Conservation (phyloP, 1,140 invertebrate genomes). For the Acromyrmex echinatior region DNA sequence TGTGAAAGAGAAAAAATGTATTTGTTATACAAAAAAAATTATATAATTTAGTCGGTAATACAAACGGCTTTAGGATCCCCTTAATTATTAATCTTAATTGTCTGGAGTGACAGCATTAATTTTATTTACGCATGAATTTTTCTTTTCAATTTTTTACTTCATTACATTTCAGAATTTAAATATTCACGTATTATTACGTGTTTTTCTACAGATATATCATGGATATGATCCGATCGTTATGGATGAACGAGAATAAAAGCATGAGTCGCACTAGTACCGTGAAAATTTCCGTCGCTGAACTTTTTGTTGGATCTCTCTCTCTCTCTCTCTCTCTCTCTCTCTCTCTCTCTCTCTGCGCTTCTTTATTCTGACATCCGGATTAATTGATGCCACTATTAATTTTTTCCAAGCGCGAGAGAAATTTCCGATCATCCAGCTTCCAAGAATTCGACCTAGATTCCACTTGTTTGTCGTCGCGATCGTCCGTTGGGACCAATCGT, state of each 20-base stretch:
- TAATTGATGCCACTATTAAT: constrained; percentile 69
- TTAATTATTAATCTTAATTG: background rate
- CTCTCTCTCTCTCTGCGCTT: background rate
- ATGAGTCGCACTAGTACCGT: constrained; percentile 33
- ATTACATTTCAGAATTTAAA: background rate
- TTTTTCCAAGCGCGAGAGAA: constrained; percentile 59
- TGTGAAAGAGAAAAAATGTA: no score
- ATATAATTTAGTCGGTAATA: no score
- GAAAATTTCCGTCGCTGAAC: constrained; percentile 27
- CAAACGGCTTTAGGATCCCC: no score
- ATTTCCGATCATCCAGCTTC: constrained; percentile 63
- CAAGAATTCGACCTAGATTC: constrained; percentile 61
- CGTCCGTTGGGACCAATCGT: constrained; percentile 11
- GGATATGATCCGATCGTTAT: background rate
- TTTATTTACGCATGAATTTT: background rate
- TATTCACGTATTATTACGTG: constrained; percentile 31
- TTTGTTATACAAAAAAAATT: no score
- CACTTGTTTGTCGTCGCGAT: constrained; percentile 30
- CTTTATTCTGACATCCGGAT: constrained; percentile 72
- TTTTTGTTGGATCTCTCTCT: constrained; percentile 21
- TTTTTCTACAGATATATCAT: background rate
- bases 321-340: no score
- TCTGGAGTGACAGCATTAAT: background rate
- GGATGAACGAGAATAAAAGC: constrained; percentile 33
- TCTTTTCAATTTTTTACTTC: background rate